These are phyloP conservation scores for Lepidothrix coronata DNA, from an alignment of 2,113 vertebrate species.

Conservation along the genomic window DNA sequence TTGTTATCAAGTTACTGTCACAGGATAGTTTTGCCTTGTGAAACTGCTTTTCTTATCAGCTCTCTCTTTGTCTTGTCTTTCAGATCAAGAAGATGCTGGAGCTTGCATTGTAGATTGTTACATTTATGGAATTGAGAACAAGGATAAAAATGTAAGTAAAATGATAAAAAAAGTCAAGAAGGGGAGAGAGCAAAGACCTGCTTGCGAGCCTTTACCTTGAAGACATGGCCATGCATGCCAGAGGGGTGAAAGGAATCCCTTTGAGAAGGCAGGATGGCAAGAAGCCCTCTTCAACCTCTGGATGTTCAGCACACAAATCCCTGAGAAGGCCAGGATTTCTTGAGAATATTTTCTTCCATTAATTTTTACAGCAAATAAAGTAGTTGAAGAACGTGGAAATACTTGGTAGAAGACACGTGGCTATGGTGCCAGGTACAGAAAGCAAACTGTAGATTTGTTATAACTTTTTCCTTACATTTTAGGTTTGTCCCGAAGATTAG, in stretches of 20 bases:
- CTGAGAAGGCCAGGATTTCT: not conserved
- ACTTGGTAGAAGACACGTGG: not conserved
- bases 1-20: not conserved
- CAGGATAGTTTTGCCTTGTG: not conserved
- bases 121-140: not conserved
- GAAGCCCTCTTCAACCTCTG: not conserved
- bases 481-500: not conserved
- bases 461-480: not conserved
- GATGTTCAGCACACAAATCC: not conserved
- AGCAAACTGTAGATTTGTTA: not conserved
- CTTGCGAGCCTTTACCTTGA: not conserved
- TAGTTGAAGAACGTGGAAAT: not conserved
- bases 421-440: not conserved
- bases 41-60: not conserved
- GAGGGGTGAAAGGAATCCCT: not conserved
- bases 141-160: not conserved
- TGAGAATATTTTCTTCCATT: not conserved
- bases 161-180: not conserved
- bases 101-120: not conserved
- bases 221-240: rapidly evolving
- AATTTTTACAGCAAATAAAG: not conserved
- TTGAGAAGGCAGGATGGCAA: not conserved
- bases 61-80: not conserved
- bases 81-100: not conserved
- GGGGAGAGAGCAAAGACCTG: not conserved